These are phyloP conservation scores for Oryzias woworae DNA, from an alignment of 2,113 vertebrate species.

Conservation along the genomic window DNA sequence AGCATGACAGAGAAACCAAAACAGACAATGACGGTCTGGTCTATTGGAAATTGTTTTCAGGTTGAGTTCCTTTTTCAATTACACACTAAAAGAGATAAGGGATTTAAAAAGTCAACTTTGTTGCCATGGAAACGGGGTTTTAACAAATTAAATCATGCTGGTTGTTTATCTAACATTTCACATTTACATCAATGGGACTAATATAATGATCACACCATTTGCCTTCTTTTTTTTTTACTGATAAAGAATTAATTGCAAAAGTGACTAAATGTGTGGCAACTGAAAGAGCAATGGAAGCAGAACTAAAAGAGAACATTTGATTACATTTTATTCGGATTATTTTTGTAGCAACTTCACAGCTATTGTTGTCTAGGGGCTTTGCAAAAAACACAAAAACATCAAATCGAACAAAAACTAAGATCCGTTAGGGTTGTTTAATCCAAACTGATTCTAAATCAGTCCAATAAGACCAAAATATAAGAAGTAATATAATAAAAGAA, in stretches of 20 bases:
- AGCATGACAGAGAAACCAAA: conserved; percentile 40
- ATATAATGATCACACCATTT: not conserved
- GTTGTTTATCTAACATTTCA: conserved; percentile 25
- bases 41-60: conserved; percentile 29
- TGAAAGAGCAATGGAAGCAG: no score
- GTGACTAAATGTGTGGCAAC: not conserved
- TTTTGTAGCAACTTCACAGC: no score
- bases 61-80: conserved; percentile 46
- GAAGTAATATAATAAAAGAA: no score
- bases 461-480: no score
- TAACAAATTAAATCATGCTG: conserved; percentile 20
- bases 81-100: conserved; percentile 21
- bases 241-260: not conserved
- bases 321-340: no score
- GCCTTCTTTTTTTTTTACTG: conserved; percentile 1
- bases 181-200: conserved; percentile 13
- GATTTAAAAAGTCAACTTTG: conserved; percentile 21
- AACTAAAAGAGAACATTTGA: no score
- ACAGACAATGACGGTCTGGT: conserved; percentile 58
- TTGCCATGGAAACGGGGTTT: conserved; percentile 23
- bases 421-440: no score
- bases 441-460: no score
- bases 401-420: no score
- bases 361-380: no score
- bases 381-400: no score